Conservation (phyloP, 2,113 vertebrate species). For the Axis porcinus region DNA sequence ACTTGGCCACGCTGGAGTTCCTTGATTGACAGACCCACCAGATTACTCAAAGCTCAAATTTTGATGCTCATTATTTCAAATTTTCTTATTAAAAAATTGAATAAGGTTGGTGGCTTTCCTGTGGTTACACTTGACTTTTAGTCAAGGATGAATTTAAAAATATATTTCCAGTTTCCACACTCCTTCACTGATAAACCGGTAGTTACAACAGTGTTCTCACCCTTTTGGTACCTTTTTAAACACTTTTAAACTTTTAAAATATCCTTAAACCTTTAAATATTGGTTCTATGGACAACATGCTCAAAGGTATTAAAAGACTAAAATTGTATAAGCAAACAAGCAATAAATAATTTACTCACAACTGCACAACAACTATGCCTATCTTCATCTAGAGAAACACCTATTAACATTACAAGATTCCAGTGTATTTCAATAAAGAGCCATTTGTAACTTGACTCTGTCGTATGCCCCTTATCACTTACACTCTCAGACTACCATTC, state of each 20-base stretch:
- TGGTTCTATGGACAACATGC: neutral
- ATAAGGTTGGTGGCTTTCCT: neutral
- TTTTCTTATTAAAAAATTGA: neutral
- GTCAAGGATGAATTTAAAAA: neutral
- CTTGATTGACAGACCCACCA: neutral
- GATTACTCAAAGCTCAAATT: neutral
- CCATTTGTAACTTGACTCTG: neutral
- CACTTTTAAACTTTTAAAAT: neutral
- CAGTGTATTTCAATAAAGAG: neutral
- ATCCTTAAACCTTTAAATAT: neutral
- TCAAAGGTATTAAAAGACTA: neutral
- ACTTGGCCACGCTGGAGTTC: neutral
- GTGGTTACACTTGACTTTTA: neutral
- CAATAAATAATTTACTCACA: neutral
- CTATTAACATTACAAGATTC: neutral
- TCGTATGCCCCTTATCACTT: neutral
- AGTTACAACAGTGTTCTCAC: neutral
- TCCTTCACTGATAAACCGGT: neutral
- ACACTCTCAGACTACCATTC: neutral
- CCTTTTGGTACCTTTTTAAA: neutral
- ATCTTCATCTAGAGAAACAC: neutral
- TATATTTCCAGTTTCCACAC: neutral
- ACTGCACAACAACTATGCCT: neutral
- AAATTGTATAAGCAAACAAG: neutral
- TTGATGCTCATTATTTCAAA: neutral